These are phyloP conservation scores for Vulpes lagopus DNA, from an alignment of 2,113 vertebrate genomes.

Conservation along the genomic window DNA sequence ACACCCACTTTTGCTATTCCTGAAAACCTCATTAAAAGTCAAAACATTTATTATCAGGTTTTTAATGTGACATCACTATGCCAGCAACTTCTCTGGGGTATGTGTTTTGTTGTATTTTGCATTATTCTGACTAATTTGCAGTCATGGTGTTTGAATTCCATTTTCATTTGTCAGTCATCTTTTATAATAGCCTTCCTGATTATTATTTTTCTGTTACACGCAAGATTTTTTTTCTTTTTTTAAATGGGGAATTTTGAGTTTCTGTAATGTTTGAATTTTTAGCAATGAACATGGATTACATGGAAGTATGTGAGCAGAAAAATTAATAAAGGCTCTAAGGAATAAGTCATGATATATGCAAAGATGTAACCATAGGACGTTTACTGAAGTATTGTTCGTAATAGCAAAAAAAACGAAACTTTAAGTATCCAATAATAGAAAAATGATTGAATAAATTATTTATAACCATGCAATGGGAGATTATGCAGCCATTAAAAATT, in stretches of 20 bases:
- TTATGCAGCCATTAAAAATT: constrained; percentile 43
- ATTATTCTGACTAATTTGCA: constrained; percentile 69
- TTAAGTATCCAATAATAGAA: constrained; percentile 17
- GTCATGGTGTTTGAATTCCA: constrained; percentile 50
- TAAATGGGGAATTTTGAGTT: constrained; percentile 51
- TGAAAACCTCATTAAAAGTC: constrained; percentile 64
- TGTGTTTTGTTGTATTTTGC: constrained; percentile 73
- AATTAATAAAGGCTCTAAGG: constrained; percentile 42
- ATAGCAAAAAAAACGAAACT: constrained; percentile 2
- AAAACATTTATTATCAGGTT: constrained; percentile 74
- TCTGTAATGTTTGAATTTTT: constrained; percentile 59
- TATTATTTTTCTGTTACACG: constrained; percentile 63
- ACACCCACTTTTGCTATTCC: constrained; percentile 26
- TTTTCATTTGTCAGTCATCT: constrained; percentile 77
- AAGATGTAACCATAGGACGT: background rate
- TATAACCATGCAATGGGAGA: background rate
- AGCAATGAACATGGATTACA: constrained; percentile 23
- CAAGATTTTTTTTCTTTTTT: constrained; percentile 51
- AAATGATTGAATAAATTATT: constrained; percentile 34
- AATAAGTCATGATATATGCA: constrained; percentile 1
- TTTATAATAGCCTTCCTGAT: constrained; percentile 67
- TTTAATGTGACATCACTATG: constrained; percentile 62
- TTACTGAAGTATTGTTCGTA: constrained; percentile 26
- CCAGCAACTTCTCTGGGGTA: constrained; percentile 22
- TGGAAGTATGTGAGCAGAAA: constrained; percentile 43